A percentile compares a stretch with the other conserved stretches of the same genome.
Conservation (phyloP, 2,797 vertebrate species). For the Tragopan temminckii region DNA sequence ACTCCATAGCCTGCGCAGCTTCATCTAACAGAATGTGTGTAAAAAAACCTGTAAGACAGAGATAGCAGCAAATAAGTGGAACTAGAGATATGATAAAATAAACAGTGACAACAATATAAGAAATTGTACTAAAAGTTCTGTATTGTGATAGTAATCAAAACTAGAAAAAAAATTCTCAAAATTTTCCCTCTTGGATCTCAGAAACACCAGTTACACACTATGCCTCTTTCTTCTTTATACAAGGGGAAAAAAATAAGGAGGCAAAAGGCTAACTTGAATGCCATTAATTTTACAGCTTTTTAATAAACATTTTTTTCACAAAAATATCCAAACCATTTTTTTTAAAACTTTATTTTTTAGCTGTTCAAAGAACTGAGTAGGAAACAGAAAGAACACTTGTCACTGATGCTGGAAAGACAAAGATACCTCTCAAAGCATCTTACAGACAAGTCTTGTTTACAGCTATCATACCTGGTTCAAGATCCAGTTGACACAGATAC, state of each 20-base stretch:
- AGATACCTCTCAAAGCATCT: neutral
- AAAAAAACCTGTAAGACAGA: slow-evolving; percentile 90
- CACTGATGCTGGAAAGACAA: neutral
- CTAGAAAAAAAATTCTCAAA: neutral
- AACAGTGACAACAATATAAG: neutral
- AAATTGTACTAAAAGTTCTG: neutral
- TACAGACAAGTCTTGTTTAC: neutral
- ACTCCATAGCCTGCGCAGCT: slow-evolving; percentile 99
- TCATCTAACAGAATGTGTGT: slow-evolving; percentile 97
- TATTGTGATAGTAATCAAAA: neutral
- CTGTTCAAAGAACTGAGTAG: neutral
- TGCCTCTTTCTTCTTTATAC: neutral
- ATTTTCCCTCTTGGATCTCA: slow-evolving; percentile 28
- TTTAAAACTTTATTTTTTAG: neutral
- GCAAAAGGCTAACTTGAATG: slow-evolving; percentile 17
- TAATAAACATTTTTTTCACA: neutral
- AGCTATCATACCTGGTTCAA: slow-evolving; percentile 91
- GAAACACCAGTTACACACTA: neutral
- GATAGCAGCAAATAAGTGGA: slow-evolving; percentile 18
- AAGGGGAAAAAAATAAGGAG: neutral
- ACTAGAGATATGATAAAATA: slow-evolving; percentile 12
- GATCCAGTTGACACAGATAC: slow-evolving; percentile 97
- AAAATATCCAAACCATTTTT: neutral
- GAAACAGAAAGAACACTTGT: neutral
- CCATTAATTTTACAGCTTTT: neutral